These are phyloP conservation scores for Coelinius sp. DNA, from an alignment of 2,888 invertebrate genomes.

Conservation along the genomic window DNA sequence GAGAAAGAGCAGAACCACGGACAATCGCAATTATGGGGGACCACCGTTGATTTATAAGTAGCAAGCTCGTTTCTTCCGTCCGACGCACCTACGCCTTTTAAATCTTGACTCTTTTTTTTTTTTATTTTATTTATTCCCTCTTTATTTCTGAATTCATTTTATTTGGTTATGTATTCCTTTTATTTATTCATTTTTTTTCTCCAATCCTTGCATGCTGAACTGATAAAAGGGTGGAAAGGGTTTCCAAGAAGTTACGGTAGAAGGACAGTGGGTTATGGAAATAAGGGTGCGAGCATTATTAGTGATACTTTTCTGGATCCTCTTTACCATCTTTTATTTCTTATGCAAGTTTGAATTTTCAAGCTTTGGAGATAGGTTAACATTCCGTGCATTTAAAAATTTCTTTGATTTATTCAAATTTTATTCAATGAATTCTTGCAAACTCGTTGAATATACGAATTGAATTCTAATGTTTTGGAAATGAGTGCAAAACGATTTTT, in stretches of 20 bases:
- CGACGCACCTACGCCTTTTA: conserved; percentile 49
- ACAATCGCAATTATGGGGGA: conserved; percentile 60
- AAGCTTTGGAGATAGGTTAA: not conserved
- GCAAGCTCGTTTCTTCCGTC: conserved; percentile 49
- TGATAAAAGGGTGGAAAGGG: conserved; percentile 36
- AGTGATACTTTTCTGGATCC: conserved; percentile 33
- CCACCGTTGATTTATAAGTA: conserved; percentile 62
- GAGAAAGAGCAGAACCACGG: conserved; percentile 44
- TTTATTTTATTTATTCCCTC: conserved; percentile 21
- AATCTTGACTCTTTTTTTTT: conserved; percentile 22
- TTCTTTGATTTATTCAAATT: not conserved
- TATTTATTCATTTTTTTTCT: no score
- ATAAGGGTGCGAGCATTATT: conserved; percentile 56
- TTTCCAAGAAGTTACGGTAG: conserved; percentile 48
- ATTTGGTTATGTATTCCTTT: conserved; percentile 34
- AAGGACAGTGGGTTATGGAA: conserved; percentile 57
- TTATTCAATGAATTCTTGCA: not conserved
- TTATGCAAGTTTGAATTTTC: not conserved
- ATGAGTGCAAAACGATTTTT: no score
- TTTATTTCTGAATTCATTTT: conserved; percentile 29
- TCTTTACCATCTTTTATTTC: conserved; percentile 15
- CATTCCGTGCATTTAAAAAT: not conserved
- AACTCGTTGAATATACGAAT: not conserved
- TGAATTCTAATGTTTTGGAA: not conserved
- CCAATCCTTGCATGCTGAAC: conserved; percentile 26